Conservation (phyloP, 2,888 invertebrate genomes). For the Melanostoma scalare region DNA sequence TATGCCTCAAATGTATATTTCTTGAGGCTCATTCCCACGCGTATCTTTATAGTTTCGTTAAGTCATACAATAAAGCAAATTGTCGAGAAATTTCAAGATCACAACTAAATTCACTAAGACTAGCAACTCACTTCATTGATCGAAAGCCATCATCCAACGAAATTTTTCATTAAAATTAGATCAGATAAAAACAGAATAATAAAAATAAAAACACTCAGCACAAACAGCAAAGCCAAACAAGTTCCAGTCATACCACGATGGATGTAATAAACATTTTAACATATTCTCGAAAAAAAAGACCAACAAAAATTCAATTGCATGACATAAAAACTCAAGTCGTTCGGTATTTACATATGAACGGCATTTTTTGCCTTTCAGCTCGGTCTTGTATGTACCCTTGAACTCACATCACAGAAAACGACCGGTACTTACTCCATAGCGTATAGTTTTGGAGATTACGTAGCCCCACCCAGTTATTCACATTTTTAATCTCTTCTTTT, state of each 20-base stretch:
- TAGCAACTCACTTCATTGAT: too few species aligned
- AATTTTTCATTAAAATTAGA: too few species aligned
- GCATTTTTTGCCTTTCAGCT: background rate
- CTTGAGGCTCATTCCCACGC: too few species aligned
- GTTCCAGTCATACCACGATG: constrained; percentile 21
- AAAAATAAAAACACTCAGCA: background rate
- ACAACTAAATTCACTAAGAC: too few species aligned
- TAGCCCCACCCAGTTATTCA: constrained; percentile 11
- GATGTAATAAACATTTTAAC: constrained; percentile 55
- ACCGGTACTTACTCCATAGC: background rate
- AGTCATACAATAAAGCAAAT: too few species aligned
- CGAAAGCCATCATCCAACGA: too few species aligned
- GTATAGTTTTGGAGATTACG: background rate
- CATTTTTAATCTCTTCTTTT: constrained; percentile 22
- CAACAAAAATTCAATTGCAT: constrained; percentile 55
- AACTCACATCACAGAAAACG: constrained; percentile 15
- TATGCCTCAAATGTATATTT: too few species aligned
- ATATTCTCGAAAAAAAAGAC: constrained; percentile 2
- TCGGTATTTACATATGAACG: constrained; percentile 1
- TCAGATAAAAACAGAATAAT: background rate
- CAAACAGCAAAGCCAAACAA: background rate
- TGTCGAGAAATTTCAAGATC: too few species aligned
- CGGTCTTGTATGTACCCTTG: constrained; percentile 16
- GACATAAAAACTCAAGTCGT: constrained; percentile 34
- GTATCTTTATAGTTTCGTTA: too few species aligned